Base-by-base conservation (phyloP, 2,888 invertebrate genomes). In the Pogonocherus hispidulus region DNA sequence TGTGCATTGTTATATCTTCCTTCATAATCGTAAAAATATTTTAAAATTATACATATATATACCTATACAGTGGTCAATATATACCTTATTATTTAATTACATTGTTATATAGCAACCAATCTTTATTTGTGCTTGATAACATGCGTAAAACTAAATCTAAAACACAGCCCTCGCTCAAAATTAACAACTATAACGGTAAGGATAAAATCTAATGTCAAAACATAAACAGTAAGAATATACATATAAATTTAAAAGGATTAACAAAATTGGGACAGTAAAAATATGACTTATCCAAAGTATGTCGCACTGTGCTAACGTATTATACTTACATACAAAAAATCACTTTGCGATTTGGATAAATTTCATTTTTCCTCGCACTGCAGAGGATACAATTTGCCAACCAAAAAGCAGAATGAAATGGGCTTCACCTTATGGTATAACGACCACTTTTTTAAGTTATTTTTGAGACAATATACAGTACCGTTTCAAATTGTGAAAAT, bases 151-250 rank as follows among this genome's bases (percentile, higher is more conserved):
- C 51, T 52, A 52, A 52, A 52, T 52, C 51, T 52, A 52, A 52
- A 23, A 52, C 51, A 52, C 51, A 52, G 51, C 51, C 49, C 51
- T 52, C 27, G 27, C 27, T 49, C 14, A 52, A 52, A 52, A 52
- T 52, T 27, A 52, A 19, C n/a, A 52, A 23, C 14, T 52, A 27
- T 52, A 52, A 16, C 27, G 6, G 23, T 23, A 23, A 3, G 18
- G 23, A 49, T 49, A 14, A 49, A 52, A 41, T 41, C 41, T 41
- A 41, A 41, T 14, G 5, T 41, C 18, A 27, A 22, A 27, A 52
- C 16, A 14, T 14, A 27, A 52, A 23, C 23, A n/a, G 9, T 23
- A 19, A 27, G 18, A 14, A 47, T 19, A 27, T 23, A 22, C 22
- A 52, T 27, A 52, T 52, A 16, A 52, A 27, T 51, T 22, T 51